Base-by-base conservation (phyloP, 2,888 invertebrate species). In the Aspidiotus destructor region DNA sequence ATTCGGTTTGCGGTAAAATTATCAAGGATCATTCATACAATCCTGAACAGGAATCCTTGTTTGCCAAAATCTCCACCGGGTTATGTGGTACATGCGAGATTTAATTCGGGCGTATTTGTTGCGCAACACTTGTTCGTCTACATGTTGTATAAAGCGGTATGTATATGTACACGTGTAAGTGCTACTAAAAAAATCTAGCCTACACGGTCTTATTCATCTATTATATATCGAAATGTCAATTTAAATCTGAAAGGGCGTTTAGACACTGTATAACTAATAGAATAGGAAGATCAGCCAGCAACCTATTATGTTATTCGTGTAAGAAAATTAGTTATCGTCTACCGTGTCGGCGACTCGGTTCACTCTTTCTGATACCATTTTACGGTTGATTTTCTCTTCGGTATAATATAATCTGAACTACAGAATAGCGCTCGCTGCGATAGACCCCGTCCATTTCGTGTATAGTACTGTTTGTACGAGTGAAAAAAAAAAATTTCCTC, bases 241-340 rank as follows among this genome's bases (percentile, higher is more conserved):
- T 67, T 67, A 67, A 67, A 67, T 42, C 52, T 67, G 67, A 67
- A 67, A 48, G 55, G 67, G 58, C 67, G 67, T 60, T 67, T 67
- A 67, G 67, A 60, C 67, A 67, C 58, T 58, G 60, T 58, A 65
- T 57, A 48, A 48, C 58, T 48, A 48, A 58, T 16, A 67, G 67
- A 67, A 58, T 67, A 58, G 60, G 67, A 67, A 44, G 67, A 67
- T 57, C 28, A 28, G 28, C 28, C 28, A 28, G 60, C 58, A 17
- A 60, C 42, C 52, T 44, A 67, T 67, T 67, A 60, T 67, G 58
- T 60, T 60, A 40, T 60, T n/a, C 42, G 15, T 42, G 28, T 42
- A 58, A 28, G 58, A 67, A 67, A 67, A 67, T 58, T 58, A 17
- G 60, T 67, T 67, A 67, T 60, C 60, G 58, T 55, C 48, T 40